A percentile compares a stretch with the other conserved stretches of the same genome.
Conservation (phyloP, 64 coral and sea anemone genomes). For the Trachythela sp. region DNA sequence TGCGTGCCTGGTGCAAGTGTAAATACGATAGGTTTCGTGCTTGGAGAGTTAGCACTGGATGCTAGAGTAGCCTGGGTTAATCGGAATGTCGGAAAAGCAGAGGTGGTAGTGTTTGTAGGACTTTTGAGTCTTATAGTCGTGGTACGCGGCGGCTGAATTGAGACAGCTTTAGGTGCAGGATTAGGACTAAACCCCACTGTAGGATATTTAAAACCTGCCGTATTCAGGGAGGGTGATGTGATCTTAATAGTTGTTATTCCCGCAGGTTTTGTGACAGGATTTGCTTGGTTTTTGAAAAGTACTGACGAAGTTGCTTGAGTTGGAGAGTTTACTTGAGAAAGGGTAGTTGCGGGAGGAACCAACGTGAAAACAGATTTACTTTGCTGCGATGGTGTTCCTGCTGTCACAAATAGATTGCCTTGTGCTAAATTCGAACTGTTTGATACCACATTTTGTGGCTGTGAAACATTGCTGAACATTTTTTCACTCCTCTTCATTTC, state of each 20-base stretch:
- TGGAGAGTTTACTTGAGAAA: neutral
- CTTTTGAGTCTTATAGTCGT: neutral
- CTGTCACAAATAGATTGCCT: neutral
- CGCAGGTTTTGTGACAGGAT: neutral
- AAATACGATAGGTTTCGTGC: neutral
- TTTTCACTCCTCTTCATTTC: neutral
- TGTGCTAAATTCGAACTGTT: neutral
- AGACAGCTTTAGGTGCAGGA: neutral
- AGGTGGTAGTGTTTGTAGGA: neutral
- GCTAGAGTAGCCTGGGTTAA: neutral
- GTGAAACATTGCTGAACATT: neutral
- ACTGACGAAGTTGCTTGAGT: neutral
- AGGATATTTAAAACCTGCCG: neutral
- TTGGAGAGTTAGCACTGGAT: neutral
- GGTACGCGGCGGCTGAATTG: neutral
- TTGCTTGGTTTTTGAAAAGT: neutral
- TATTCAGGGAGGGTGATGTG: neutral
- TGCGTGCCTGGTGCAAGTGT: neutral
- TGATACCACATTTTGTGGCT: neutral
- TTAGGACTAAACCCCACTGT: neutral
- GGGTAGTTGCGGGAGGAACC: neutral
- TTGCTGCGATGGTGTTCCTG: neutral
- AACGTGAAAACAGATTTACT: neutral
- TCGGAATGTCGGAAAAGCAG: neutral
- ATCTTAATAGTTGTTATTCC: neutral